Evolutionary conservation across 2,888 invertebrate species (phyloP), one percentile per base, ranked within the genome.

Genomic region (Cryptophagus acutangulus): DNA sequence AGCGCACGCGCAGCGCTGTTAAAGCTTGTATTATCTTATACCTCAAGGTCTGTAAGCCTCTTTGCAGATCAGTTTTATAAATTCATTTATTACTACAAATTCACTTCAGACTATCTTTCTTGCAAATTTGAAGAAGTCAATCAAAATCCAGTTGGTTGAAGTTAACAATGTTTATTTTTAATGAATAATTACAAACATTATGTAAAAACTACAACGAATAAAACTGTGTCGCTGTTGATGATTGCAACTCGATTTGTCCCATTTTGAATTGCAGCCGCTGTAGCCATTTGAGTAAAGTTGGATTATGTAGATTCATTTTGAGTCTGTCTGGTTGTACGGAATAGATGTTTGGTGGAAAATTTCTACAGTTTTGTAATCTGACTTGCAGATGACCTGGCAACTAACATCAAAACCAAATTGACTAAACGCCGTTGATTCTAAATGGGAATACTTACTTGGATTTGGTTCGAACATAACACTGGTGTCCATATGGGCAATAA

Each of bases 211-310:
- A 84, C 57, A 84, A 77, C 18, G 82, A 81, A 68, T 87, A 92
- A 70, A 92, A 90, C 63, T 91, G 91, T 4, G 88, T 88, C n/a
- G 87, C 90, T 36, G 87, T 86, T 0, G 90, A 89, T 1, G 90
- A 89, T 68, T 93, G 92, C 49, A 91, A 73, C 71, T 99, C 97
- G 38, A 95, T 87, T 73, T 97, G 96, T 3, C 94, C 94, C 85
- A 99, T 94, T 75, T 96, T 97, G 66, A 96, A 94, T 66, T 96
- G 91, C 45, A 96, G 76, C 35, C 93, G 77, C 69, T 93, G 91
- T 40, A 99, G 74, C 85, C 95, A 93, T 53, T 87, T 83, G 1
- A 84, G 67, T 14, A 84, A 69, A 15, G 79, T 72, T 1, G 78
- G 74, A 44, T 77, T 76, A 48, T 65, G 61, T 34, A 66, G 54